Percentiles rank a stretch among this genome's conserved stretches.
Conservation (phyloP, 2,888 invertebrate species). For the Drosophila lacicola region DNA sequence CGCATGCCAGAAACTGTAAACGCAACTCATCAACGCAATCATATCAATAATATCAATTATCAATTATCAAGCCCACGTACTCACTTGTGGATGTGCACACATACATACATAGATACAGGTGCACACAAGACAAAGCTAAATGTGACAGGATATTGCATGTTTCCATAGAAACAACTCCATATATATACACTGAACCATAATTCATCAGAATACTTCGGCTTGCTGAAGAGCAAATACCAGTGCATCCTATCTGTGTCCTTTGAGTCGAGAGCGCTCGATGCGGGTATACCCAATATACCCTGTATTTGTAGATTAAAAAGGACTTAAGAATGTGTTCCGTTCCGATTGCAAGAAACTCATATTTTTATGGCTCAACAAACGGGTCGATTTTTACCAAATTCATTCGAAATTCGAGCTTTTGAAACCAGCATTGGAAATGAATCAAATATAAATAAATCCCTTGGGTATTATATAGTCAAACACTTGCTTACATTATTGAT, state of each 20-base stretch:
- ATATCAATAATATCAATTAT: conserved; percentile 74
- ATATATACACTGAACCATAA: conserved; percentile 32
- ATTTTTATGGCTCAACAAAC: too few relatives aligned
- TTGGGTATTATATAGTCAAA: too few relatives aligned
- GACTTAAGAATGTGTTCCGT: too few relatives aligned
- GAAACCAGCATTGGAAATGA: too few relatives aligned
- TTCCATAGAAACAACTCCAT: conserved; percentile 13
- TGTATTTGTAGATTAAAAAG: too few relatives aligned
- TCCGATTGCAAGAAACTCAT: too few relatives aligned
- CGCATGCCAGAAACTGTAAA: conserved; percentile 51
- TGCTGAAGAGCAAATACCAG: conserved; percentile 34
- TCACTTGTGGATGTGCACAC: conserved; percentile 22
- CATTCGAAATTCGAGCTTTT: too few relatives aligned
- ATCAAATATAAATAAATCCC: too few relatives aligned
- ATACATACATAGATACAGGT: conserved; percentile 8
- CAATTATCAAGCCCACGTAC: conserved; percentile 59
- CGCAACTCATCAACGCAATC: conserved; percentile 78
- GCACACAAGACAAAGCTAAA: conserved; percentile 38
- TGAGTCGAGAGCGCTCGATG: not conserved
- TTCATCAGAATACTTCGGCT: conserved; percentile 35
- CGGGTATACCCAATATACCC: not conserved
- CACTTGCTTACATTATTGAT: too few relatives aligned
- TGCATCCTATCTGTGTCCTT: conserved; percentile 8
- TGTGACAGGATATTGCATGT: conserved; percentile 46
- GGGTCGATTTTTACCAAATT: too few relatives aligned